Evolutionary conservation across 2,888 invertebrate genomes (phyloP).

Genomic region (Leucania comma): DNA sequence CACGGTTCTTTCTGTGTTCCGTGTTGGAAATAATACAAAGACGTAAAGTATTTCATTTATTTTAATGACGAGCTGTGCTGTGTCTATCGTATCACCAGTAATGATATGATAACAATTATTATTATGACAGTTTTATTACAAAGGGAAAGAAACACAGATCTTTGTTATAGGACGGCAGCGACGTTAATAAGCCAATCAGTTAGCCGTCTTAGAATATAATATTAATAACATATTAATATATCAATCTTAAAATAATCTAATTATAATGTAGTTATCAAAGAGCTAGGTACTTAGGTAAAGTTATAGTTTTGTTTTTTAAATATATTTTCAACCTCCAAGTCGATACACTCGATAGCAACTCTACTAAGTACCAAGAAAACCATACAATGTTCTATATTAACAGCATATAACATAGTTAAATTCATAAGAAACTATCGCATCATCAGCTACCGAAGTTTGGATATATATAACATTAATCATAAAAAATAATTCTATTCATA

Average conservation of each 20-base stretch:
- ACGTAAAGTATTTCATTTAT: conserved; percentile 24
- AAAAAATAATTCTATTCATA: conserved; percentile 30
- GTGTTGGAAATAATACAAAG: conserved; percentile 41
- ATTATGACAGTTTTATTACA: conserved; percentile 38
- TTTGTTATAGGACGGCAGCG: conserved; percentile 40
- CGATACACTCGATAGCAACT: conserved; percentile 12
- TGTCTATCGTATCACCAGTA: conserved; percentile 42
- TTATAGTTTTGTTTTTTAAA: neutral
- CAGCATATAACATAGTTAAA: conserved; percentile 29
- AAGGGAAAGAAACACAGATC: conserved; percentile 35
- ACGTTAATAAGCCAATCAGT: conserved; percentile 17
- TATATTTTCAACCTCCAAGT: conserved; percentile 2
- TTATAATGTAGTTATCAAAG: conserved; percentile 10
- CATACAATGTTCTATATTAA: conserved; percentile 18
- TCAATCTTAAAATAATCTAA: neutral
- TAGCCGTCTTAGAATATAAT: conserved; percentile 21
- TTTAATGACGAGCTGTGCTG: conserved; percentile 52
- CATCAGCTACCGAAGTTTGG: conserved; percentile 32
- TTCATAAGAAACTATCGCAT: conserved; percentile 44
- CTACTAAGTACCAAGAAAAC: conserved; percentile 4
- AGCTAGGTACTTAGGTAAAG: neutral
- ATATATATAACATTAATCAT: conserved; percentile 28
- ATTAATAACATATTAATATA: conserved; percentile 8
- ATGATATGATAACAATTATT: conserved; percentile 50
- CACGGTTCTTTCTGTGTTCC: too few relatives aligned